Conservation (phyloP, 2,797 vertebrate species). For the Coranthus polyacanthus region DNA sequence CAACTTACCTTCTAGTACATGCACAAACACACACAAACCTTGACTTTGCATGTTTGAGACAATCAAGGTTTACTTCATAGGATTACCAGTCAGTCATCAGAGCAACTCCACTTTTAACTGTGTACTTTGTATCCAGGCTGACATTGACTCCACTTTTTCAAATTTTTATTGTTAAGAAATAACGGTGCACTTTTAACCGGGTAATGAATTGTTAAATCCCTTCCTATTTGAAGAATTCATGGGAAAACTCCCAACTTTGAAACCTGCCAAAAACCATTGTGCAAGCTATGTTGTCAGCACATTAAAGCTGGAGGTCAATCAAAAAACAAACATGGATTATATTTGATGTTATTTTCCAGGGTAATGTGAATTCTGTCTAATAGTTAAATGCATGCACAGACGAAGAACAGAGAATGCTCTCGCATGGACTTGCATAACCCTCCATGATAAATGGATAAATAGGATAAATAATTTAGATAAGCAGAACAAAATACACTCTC, state of each 20-base stretch:
- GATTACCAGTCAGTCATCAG: too few species aligned
- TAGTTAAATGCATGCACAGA: neutral
- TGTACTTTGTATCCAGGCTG: too few species aligned
- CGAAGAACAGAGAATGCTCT: too few species aligned
- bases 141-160: neutral
- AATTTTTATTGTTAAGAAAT: neutral
- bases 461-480: neutral
- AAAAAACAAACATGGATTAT: neutral
- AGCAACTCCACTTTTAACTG: too few species aligned
- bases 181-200: neutral
- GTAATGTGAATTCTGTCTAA: neutral
- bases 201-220: too few species aligned
- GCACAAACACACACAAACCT: constrained; percentile 6
- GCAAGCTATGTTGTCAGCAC: neutral
- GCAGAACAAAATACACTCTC: neutral
- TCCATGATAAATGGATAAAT: neutral
- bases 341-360: neutral
- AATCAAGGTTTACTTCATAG: too few species aligned
- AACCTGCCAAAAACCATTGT: neutral
- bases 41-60: too few species aligned
- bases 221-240: neutral
- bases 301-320: neutral
- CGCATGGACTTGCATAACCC: neutral
- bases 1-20: constrained; percentile 69
- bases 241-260: neutral